phyloP scores from a whole-genome alignment of 2,888 invertebrate genomes.

The Platycheirus albimanus region DNA sequence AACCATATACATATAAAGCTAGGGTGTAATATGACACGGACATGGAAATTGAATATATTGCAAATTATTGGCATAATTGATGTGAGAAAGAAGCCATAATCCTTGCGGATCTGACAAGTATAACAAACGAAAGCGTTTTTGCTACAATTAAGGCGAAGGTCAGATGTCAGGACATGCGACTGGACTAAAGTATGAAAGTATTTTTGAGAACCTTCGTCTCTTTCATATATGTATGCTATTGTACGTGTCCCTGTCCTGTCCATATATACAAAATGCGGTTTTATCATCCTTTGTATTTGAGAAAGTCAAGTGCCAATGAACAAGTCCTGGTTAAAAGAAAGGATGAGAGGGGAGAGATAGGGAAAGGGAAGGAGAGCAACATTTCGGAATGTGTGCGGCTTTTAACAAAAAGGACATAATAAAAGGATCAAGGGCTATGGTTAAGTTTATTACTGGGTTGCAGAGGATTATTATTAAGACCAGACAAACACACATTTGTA shows the following conservation, averaged over 20 bases:
- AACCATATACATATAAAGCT: not conserved
- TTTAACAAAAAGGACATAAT: constrained; percentile 43
- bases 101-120: constrained; percentile 31
- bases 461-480: constrained; percentile 38
- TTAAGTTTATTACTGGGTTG: constrained; percentile 52
- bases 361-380: too few relatives aligned
- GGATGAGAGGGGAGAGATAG: not conserved
- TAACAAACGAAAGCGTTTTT: not conserved
- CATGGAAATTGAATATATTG: constrained; percentile 51
- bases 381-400: constrained; percentile 18
- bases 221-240: not conserved
- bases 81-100: constrained; percentile 48
- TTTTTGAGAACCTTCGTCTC: constrained; percentile 15
- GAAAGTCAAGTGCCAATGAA: constrained; percentile 50
- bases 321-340: constrained; percentile 34
- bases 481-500: constrained; percentile 52
- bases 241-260: constrained; percentile 10
- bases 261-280: constrained; percentile 21
- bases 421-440: constrained; percentile 63
- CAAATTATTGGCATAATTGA: constrained; percentile 67
- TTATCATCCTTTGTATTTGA: constrained; percentile 8
- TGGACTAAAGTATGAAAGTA: not conserved
- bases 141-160: constrained; percentile 37
- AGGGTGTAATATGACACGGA: constrained; percentile 18
- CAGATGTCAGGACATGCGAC: constrained; percentile 43